Conservation (phyloP, 1,140 invertebrate species). For the Ladona fulva region DNA sequence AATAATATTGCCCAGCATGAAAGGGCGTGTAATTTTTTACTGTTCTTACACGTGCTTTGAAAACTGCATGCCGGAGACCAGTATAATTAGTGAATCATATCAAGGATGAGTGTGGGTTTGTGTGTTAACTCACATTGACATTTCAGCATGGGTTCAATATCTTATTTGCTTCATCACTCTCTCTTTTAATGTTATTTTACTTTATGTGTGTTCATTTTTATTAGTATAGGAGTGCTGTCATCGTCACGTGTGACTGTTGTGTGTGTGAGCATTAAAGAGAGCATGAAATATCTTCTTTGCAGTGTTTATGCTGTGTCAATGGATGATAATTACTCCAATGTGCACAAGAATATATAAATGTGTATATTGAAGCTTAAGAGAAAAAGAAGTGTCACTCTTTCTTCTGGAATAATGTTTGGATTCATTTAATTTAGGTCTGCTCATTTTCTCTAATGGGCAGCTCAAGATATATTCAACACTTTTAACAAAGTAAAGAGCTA, state of each 20-base stretch:
- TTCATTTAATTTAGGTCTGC: too few relatives aligned
- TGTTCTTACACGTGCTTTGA: neutral
- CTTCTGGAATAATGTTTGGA: too few relatives aligned
- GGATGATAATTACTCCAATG: neutral
- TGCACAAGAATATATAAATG: neutral
- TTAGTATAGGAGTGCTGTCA: neutral
- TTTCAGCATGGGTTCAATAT: neutral
- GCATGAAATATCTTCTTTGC: neutral
- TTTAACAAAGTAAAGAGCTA: too few relatives aligned
- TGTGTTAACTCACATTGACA: neutral
- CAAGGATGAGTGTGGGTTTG: neutral
- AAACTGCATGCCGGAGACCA: neutral
- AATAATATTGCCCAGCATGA: neutral
- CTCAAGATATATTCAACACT: too few relatives aligned
- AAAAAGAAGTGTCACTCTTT: neutral
- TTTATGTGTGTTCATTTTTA: neutral
- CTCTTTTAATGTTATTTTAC: neutral
- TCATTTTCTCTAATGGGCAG: too few relatives aligned
- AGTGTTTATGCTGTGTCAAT: constrained; percentile 1
- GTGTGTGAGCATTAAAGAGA: neutral
- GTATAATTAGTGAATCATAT: neutral
- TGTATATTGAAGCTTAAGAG: neutral
- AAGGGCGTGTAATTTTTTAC: neutral
- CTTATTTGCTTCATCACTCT: constrained; percentile 4
- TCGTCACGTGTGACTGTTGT: constrained; percentile 4